Conservation (phyloP, 2,113 vertebrate species). For the Nettapus auritus region DNA sequence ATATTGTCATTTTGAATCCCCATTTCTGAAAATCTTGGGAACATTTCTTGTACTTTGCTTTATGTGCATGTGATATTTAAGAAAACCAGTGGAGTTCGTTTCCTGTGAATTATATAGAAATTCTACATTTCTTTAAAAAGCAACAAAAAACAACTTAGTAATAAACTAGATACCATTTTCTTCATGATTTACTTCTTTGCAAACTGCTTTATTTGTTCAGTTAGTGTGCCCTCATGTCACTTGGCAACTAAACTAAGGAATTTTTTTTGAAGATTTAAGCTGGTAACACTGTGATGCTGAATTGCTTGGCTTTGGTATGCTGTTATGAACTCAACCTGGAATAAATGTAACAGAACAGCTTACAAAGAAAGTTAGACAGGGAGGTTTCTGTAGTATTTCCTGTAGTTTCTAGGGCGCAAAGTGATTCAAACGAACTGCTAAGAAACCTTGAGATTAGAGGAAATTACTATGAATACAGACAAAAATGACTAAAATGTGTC, state of each 20-base stretch:
- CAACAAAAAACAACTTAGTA: background rate
- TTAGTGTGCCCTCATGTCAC: background rate
- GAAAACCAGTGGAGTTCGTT: background rate
- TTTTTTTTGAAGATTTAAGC: background rate
- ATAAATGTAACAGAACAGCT: conserved; percentile 6
- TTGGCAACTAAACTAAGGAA: conserved; percentile 5
- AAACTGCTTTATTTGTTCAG: background rate
- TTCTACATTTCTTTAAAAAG: background rate
- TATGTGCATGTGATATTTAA: background rate
- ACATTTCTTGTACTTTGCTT: background rate
- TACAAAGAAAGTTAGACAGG: conserved; percentile 1
- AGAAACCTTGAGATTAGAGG: conserved; percentile 22
- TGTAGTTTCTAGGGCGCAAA: conserved; percentile 27
- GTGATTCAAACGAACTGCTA: conserved; percentile 18
- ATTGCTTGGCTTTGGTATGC: conserved; percentile 24
- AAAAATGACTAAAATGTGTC: conserved; percentile 9
- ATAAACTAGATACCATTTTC: background rate
- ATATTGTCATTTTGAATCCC: rapidly evolving
- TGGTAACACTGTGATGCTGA: background rate
- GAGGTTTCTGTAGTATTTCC: conserved; percentile 41
- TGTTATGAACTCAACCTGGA: conserved; percentile 14
- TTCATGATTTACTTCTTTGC: rapidly evolving
- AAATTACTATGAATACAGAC: conserved; percentile 28
- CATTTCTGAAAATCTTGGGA: background rate
- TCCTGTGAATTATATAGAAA: background rate